Evolutionary conservation across 2,888 invertebrate species (phyloP).

Genomic region (Tolmerus cingulatus): DNA sequence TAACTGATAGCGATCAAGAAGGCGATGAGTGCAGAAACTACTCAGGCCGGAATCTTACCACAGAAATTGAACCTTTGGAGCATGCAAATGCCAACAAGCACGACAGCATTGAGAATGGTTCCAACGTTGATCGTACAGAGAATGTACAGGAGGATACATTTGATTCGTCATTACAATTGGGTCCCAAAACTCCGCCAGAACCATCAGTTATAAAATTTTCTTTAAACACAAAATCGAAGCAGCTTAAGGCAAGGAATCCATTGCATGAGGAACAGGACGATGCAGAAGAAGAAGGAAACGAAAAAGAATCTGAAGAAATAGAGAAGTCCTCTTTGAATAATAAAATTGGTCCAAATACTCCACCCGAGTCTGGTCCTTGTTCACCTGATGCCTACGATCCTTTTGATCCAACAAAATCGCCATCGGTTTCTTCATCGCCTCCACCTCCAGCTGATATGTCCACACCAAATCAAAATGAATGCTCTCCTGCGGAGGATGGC

Average conservation of each 20-base stretch:
- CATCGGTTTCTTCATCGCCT: constrained; percentile 61
- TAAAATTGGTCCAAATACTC: constrained; percentile 74
- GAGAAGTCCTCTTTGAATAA: constrained; percentile 58
- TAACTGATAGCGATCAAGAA: constrained; percentile 80
- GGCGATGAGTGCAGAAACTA: constrained; percentile 22
- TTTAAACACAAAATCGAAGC: constrained; percentile 65
- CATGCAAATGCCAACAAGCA: constrained; percentile 50
- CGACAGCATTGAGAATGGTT: constrained; percentile 32
- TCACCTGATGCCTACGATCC: constrained; percentile 90
- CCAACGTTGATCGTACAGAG: constrained; percentile 49
- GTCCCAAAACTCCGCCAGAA: constrained; percentile 80
- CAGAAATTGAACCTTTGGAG: constrained; percentile 52
- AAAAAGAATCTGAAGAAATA: constrained; percentile 48
- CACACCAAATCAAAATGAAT: constrained; percentile 50
- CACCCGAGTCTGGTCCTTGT: constrained; percentile 73
- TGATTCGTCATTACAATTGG: constrained; percentile 62
- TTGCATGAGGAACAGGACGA: constrained; percentile 69
- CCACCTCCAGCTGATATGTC: constrained; percentile 53
- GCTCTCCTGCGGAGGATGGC: constrained; percentile 36
- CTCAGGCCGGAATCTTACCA: constrained; percentile 45
- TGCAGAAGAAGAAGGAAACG: constrained; percentile 56
- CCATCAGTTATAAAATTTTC: constrained; percentile 72
- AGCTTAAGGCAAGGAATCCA: constrained; percentile 68
- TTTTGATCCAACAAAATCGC: constrained; percentile 87
- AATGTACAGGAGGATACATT: constrained; percentile 45